These are phyloP conservation scores for Drosophila paulistorum DNA, from an alignment of 1,140 invertebrate species.

Conservation along the genomic window DNA sequence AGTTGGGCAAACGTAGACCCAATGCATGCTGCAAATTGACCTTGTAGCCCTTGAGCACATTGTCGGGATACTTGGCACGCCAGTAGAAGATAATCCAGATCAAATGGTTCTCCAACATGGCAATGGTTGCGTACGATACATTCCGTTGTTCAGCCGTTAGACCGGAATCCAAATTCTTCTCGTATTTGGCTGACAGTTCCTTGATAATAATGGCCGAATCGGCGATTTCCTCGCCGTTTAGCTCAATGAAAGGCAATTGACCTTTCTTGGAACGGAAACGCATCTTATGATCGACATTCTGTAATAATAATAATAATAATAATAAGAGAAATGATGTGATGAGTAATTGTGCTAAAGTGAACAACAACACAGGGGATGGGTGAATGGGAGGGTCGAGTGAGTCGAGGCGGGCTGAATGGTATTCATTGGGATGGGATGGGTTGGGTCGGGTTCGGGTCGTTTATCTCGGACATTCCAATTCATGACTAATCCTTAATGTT, in stretches of 20 bases:
- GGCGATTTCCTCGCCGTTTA: conserved; percentile 96
- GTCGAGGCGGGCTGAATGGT: conserved; percentile 1
- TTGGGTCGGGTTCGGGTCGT: conserved; percentile 2
- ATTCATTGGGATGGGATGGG: conserved; percentile 8
- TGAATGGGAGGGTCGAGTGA: neutral
- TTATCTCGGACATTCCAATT: conserved; percentile 47
- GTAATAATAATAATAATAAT: conserved; percentile 83
- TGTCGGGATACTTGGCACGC: conserved; percentile 93
- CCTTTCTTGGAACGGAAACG: conserved; percentile 97
- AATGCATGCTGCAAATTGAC: conserved; percentile 94
- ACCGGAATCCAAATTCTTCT: conserved; percentile 91
- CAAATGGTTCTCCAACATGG: conserved; percentile 97
- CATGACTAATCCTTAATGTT: conserved; percentile 21
- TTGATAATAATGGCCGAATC: conserved; percentile 95
- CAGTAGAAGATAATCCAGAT: conserved; percentile 94
- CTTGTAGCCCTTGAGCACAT: conserved; percentile 94
- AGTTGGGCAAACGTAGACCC: conserved; percentile 93
- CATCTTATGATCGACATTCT: conserved; percentile 97
- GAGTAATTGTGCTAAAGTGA: conserved; percentile 44
- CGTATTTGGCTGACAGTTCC: conserved; percentile 91
- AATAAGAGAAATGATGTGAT: too few relatives aligned
- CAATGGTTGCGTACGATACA: conserved; percentile 95
- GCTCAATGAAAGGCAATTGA: conserved; percentile 94
- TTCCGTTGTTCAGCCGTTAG: conserved; percentile 93
- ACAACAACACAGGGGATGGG: conserved; percentile 19